Base-by-base conservation (phyloP, 2,113 vertebrate species). In the Formicarius rufipectus region DNA sequence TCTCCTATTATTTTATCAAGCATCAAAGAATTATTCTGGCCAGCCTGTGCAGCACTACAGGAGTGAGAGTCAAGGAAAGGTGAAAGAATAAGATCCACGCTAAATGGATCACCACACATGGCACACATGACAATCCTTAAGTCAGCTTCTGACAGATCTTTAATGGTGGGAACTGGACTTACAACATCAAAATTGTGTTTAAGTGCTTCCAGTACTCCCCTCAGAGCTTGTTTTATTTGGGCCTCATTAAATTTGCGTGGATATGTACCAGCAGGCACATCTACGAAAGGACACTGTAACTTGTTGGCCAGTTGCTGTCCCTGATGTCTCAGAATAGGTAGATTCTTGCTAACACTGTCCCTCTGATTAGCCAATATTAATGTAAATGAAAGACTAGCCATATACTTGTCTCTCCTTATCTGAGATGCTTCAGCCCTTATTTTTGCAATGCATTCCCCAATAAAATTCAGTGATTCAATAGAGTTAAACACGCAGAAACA, bases 51-150 rank as follows among this genome's bases (percentile, higher is more conserved):
- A 69, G 99, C 99, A 35, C 99, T 99, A 69, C 99, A 99, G 91
- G 98, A 99, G 66, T 99, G 99, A 13, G 99, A 99, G 84, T 99
- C 99, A 28, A 99, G 97, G 96, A 99, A 99, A 7, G 99, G 99
- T 56, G 99, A 99, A 95, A 99, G 99, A 97, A 99, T 99, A 96
- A 99, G 99, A 98, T 99, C 99, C 63, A 99, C 99, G 37, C 99
- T 99, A 94, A 99, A 99, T 0, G 99, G 99, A 97, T 99, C 99
- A 63, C 99, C 99, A 97, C 99, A 99, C 99, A 99, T 99, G 87
- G 99, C 99, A 95, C 99, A 99, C 99, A 99, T 99, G 47, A 99
- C 99, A 58, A 99, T 99, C 93, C 99, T 98, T 50, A 99, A 97
- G 94, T 99, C 99, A 7, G 98, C 99, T 98, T 99, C 99, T 11